Conservation (phyloP, 1,140 invertebrate species). For the Drosophila jambulina region DNA sequence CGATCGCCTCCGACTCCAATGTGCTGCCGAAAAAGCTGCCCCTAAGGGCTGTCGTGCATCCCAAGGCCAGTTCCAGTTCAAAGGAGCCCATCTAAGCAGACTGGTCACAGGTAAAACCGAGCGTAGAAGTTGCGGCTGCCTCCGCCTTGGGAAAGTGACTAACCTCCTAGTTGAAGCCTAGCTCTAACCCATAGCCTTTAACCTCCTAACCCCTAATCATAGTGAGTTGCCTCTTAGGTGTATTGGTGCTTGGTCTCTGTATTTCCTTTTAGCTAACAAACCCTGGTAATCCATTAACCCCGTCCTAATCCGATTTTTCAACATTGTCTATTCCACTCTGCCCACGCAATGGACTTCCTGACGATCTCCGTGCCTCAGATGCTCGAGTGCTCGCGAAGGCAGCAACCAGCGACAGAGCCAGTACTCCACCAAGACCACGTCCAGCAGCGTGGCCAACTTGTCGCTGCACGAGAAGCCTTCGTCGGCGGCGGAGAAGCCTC, state of each 20-base stretch:
- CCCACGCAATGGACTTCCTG: conserved; percentile 50
- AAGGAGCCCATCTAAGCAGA: conserved; percentile 19
- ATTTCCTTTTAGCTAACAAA: conserved; percentile 6
- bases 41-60: conserved; percentile 35
- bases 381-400: conserved; percentile 70
- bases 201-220: background rate
- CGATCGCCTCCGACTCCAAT: conserved; percentile 66
- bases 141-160: background rate
- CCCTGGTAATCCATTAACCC: conserved; percentile 18
- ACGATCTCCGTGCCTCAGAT: conserved; percentile 49
- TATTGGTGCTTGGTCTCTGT: conserved; percentile 18
- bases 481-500: conserved; percentile 62
- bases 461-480: conserved; percentile 66
- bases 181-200: conserved; percentile 5
- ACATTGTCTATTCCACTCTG: conserved; percentile 46
- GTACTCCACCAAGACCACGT: conserved; percentile 81
- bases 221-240: background rate
- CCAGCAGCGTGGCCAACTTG: conserved; percentile 80
- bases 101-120: conserved; percentile 34
- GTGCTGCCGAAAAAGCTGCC: conserved; percentile 56
- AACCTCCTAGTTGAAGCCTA: conserved; percentile 11
- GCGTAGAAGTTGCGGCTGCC: background rate
- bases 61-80: background rate
- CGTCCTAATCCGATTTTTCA: conserved; percentile 54
- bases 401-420: conserved; percentile 81